A percentile compares a stretch with the other conserved stretches of the same genome.
Conservation (phyloP, 2,113 vertebrate genomes). For the Gymnorhina tibicen region DNA sequence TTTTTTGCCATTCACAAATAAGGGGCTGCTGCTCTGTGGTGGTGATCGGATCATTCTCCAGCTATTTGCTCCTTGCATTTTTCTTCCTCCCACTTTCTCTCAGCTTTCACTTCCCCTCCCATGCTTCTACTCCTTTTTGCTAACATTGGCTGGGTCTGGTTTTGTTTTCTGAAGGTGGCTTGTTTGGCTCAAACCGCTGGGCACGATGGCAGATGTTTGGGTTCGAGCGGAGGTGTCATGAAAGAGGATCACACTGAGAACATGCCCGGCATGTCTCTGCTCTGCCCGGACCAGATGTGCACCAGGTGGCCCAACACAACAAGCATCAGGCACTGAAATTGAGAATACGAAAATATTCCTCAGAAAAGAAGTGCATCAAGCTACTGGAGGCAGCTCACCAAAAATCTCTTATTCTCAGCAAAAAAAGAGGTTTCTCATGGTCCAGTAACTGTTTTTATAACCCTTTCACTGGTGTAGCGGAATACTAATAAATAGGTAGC, state of each 20-base stretch:
- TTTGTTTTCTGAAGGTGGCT: not conserved
- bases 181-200: not conserved
- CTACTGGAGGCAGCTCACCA: fast-evolving
- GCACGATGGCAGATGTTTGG: not conserved
- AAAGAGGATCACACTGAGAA: not conserved
- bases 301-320: not conserved
- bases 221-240: not conserved
- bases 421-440: not conserved
- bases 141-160: not conserved
- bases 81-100: slow-evolving; percentile 30
- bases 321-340: not conserved
- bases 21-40: not conserved
- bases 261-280: not conserved
- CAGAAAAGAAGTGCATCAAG: not conserved
- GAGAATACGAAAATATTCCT: not conserved
- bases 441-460: not conserved
- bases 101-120: slow-evolving; percentile 19
- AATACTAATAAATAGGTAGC: not conserved
- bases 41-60: not conserved
- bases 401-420: not conserved
- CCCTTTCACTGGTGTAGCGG: not conserved
- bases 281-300: not conserved
- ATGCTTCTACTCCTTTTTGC: not conserved
- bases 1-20: not conserved
- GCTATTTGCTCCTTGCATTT: slow-evolving; percentile 16